Evolutionary conservation across 2,797 vertebrate genomes (phyloP), one percentile per base, ranked within the genome.

Genomic region (Neopelma chrysocephalum): DNA sequence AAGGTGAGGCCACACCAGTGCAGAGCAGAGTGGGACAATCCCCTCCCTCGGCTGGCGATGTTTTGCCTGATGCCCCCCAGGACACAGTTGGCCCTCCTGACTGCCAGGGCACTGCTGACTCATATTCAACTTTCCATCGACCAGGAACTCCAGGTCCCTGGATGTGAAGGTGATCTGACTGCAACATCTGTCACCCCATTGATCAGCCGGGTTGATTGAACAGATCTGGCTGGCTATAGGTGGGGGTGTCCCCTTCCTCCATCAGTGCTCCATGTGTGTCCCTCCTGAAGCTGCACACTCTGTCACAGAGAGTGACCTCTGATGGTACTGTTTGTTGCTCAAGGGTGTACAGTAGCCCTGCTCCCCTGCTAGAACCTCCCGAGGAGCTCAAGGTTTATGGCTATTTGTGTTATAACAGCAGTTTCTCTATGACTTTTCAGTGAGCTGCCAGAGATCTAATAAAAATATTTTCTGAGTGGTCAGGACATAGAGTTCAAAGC

Each of bases 31-130:
- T 0, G 0, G 34, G 86, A 61, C 54, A 54, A 20, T 82, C 18
- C 21, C 21, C 14, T 53, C 21, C 18, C 15, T 54, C 34, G 0
- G 22, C 56, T 58, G 58, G 21, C 0, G 0, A 12, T 43, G 36
- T 32, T 80, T 22, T 57, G 27, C 32, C 51, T 16, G 15, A 43
- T 50, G 26, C 4, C 0, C 11, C 6, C 15, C 58, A 36, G 66
- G 36, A 57, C 36, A 64, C 0, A 5, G 4, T 18, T 29, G 50
- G 27, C 50, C 50, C 27, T 51, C 50, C 50, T 51, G 50, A 27
- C 50, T 51, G 11, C 27, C 50, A 29, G 50, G 50, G 27, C 50
- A 29, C 50, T 51, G 27, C 50, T 51, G 27, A 29, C 50, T 51
- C 27, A 4, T 11, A 51, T 51, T 53, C 51, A 19, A 7, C 17